Evolutionary conservation across 2,797 vertebrate genomes (phyloP).

Genomic region (Tokudaia muenninki): DNA sequence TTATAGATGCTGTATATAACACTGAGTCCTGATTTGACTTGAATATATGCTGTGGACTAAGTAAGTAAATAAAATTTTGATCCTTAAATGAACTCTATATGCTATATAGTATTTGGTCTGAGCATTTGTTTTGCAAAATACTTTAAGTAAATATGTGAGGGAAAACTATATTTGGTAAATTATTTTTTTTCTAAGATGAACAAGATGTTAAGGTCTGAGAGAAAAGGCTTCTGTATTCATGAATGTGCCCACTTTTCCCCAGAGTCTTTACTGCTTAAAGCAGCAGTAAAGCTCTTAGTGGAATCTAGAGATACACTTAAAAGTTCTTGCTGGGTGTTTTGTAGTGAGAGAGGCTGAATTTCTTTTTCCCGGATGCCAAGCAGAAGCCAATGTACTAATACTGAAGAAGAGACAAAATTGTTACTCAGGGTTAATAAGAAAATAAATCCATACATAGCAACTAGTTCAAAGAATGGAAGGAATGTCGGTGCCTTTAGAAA

Average conservation of each 20-base stretch:
- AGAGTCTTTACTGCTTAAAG: background rate
- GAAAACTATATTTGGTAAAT: background rate
- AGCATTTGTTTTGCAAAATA: slow-evolving; percentile 11
- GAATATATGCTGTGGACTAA: background rate
- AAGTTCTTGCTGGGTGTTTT: background rate
- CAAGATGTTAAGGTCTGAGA: background rate
- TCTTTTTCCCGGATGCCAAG: background rate
- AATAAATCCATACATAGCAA: background rate
- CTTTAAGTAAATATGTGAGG: background rate
- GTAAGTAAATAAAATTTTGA: background rate
- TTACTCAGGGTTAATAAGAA: background rate
- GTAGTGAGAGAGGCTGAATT: background rate
- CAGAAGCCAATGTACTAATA: background rate
- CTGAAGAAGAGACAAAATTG: background rate
- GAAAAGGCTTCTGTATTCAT: background rate
- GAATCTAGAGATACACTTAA: background rate
- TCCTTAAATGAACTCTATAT: background rate
- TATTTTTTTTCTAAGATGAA: background rate
- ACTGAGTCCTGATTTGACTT: background rate
- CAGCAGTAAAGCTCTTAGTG: background rate
- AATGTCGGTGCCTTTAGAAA: background rate
- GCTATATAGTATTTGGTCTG: background rate
- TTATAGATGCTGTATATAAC: background rate
- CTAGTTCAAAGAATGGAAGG: background rate
- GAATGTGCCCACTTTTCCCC: background rate